Evolutionary conservation across 1,140 invertebrate genomes (phyloP).

Genomic region (Tachypleus tridentatus): DNA sequence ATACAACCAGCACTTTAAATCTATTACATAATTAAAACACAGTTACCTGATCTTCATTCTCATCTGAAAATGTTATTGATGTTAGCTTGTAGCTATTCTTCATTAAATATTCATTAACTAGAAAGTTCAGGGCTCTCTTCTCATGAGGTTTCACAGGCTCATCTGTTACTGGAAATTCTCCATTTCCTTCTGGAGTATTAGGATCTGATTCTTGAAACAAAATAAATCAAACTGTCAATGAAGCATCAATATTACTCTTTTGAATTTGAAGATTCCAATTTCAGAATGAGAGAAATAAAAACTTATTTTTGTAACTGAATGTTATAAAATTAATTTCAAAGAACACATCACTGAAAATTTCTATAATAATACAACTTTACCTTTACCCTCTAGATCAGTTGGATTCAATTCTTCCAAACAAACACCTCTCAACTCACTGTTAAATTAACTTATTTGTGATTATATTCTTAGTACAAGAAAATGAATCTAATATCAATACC

Average conservation of each 20-base stretch:
- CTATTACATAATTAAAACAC: neutral
- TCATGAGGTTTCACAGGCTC: slow-evolving; percentile 66
- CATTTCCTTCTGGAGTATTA: slow-evolving; percentile 40
- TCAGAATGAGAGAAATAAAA: no score
- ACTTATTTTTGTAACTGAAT: no score
- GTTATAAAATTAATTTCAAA: no score
- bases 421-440: no score
- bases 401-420: no score
- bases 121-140: slow-evolving; percentile 68
- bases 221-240: slow-evolving; percentile 40
- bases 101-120: slow-evolving; percentile 77
- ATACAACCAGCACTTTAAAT: no score
- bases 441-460: no score
- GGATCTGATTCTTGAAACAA: slow-evolving; percentile 46
- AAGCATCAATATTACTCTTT: slow-evolving; percentile 5
- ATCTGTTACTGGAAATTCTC: slow-evolving; percentile 27
- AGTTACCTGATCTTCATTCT: slow-evolving; percentile 70
- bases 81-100: slow-evolving; percentile 71
- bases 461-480: no score
- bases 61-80: slow-evolving; percentile 82
- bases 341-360: no score
- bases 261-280: slow-evolving; percentile 6
- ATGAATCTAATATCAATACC: no score
- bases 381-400: no score
- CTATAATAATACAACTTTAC: no score